These are phyloP conservation scores for Tenthredo scrophulariae DNA, from an alignment of 2,888 invertebrate species.

Conservation along the genomic window DNA sequence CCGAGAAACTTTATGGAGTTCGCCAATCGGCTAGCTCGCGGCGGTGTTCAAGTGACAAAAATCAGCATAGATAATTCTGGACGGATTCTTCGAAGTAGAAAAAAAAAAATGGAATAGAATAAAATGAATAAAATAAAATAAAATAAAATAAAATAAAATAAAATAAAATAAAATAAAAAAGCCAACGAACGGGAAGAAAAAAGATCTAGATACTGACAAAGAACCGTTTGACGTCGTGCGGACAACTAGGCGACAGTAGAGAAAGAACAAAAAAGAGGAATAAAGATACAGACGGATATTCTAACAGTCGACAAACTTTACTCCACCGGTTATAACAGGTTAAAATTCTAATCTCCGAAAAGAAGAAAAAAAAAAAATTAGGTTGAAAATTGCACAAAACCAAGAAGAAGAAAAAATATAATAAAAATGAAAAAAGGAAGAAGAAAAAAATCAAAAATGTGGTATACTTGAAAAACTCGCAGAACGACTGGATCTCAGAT, in stretches of 20 bases:
- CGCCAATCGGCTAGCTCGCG: conserved; percentile 1
- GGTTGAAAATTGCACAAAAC: background rate
- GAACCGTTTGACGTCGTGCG: conserved; percentile 48
- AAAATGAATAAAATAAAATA: background rate
- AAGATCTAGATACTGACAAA: conserved; percentile 40
- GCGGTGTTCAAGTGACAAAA: conserved; percentile 12
- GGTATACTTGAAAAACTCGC: background rate
- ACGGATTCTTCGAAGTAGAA: conserved; percentile 27
- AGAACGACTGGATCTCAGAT: background rate
- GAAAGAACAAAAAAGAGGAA: background rate
- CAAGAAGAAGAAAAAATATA: no score
- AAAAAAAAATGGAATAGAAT: background rate
- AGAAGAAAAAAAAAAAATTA: background rate
- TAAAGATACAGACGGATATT: background rate
- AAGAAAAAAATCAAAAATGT: background rate
- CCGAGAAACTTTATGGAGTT: background rate
- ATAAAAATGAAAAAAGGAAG: no score
- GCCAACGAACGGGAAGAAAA: conserved; percentile 7
- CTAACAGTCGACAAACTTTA: conserved; percentile 7
- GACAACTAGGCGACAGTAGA: conserved; percentile 43
- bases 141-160: background rate
- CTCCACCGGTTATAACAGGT: conserved; percentile 11
- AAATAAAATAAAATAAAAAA: background rate
- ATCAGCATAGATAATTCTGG: conserved; percentile 51
- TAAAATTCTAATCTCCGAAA: background rate